phyloP scores from a whole-genome alignment of 2,113 vertebrate species.

The Pipra filicauda region DNA sequence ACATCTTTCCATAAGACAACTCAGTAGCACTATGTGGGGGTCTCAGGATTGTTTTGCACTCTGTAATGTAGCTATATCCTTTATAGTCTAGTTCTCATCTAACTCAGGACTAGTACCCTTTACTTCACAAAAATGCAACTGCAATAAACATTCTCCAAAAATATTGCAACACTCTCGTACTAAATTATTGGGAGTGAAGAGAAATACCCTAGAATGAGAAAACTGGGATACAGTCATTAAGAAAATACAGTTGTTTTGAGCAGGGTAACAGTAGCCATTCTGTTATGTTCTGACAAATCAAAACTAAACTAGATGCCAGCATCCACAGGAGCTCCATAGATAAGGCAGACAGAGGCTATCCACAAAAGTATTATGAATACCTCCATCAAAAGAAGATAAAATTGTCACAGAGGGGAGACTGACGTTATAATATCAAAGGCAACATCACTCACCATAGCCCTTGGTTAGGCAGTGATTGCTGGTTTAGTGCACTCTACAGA shows the following conservation, averaged over 20 bases:
- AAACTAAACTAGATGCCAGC: background rate
- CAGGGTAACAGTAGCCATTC: background rate
- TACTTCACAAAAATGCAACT: background rate
- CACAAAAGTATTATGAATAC: background rate
- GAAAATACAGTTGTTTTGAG: background rate
- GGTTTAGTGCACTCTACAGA: background rate
- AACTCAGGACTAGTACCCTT: background rate
- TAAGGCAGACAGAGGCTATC: background rate
- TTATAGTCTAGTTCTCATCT: background rate
- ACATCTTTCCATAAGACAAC: background rate
- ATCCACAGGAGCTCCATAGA: background rate
- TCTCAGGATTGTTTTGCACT: background rate
- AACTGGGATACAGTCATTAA: background rate
- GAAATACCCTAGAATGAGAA: background rate
- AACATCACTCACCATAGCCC: background rate
- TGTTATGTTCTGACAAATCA: background rate
- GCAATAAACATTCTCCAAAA: background rate
- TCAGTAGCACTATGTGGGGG: background rate
- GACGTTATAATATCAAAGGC: background rate
- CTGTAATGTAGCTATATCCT: background rate
- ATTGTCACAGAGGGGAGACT: background rate
- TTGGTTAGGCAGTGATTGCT: background rate
- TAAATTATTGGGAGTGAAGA: background rate
- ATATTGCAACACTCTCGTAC: background rate
- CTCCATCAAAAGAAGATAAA: background rate